Evolutionary conservation across 2,888 invertebrate genomes (phyloP).

Genomic region (Carterocephalus palaemon): DNA sequence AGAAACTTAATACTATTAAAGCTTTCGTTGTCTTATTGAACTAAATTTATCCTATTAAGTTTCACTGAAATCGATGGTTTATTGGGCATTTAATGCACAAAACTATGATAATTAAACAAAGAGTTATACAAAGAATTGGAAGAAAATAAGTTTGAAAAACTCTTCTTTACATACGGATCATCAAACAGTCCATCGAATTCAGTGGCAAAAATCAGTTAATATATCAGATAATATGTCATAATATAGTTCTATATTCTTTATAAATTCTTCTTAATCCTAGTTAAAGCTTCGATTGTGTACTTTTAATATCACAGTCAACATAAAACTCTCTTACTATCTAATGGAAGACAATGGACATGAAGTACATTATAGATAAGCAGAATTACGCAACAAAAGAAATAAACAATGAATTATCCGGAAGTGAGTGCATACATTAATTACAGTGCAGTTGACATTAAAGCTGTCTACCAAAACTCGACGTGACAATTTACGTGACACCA

Average conservation of each 20-base stretch:
- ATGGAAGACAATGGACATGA: constrained; percentile 61
- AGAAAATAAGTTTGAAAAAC: constrained; percentile 3
- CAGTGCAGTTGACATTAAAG: constrained; percentile 74
- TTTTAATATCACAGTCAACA: constrained; percentile 64
- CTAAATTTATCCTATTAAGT: constrained; percentile 34
- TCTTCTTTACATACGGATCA: constrained; percentile 15
- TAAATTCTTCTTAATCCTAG: constrained; percentile 39
- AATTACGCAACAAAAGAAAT: constrained; percentile 25
- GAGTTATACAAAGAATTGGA: constrained; percentile 1
- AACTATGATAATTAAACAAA: constrained; percentile 20
- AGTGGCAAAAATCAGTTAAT: constrained; percentile 13
- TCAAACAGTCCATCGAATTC: constrained; percentile 15
- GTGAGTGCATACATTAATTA: constrained; percentile 67
- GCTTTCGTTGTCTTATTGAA: constrained; percentile 45
- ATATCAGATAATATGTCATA: constrained; percentile 1
- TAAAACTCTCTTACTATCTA: constrained; percentile 48
- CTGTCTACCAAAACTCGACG: constrained; percentile 76
- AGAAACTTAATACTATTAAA: constrained; percentile 55
- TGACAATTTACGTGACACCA: constrained; percentile 55
- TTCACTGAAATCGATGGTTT: constrained; percentile 24
- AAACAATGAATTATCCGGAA: constrained; percentile 45
- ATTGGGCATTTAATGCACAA: constrained; percentile 22
- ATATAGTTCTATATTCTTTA: constrained; percentile 14
- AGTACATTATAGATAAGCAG: constrained; percentile 23
- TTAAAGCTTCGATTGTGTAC: constrained; percentile 64